Evolutionary conservation across 2,888 invertebrate species (phyloP), one percentile per base, ranked within the genome.

Genomic region (Sphaerophoria taeniata): DNA sequence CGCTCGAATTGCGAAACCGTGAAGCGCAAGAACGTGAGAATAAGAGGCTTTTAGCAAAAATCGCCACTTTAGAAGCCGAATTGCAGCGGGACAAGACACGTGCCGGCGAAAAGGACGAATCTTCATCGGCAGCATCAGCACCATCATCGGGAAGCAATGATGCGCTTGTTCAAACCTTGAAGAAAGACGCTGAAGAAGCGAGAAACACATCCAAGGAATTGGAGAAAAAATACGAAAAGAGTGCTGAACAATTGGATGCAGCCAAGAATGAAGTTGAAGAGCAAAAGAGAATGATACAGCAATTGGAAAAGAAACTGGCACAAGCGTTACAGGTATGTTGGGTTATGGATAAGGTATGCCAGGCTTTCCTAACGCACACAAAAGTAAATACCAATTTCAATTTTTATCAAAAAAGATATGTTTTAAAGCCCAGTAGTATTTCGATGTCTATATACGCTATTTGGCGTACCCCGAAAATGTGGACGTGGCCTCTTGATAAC

Each of bases 21-120:
- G 97, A 97, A 91, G 96, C 96, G 0, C 94, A 97, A 89, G 96
- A 96, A 88, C 93, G 97, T 89, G 97, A 98, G 92, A 97, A 97
- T 90, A 97, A 97, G 91, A 95, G 97, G 89, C 93, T 97, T 65
- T 93, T 95, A 90, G 95, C 96, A 65, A 95, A 95, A 91, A 95
- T 97, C 90, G 94, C 95, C 34, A 96, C 96, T 89, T 93, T 97
- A 87, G 97, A 97, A 92, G 95, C 96, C 11, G 97, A 97, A 90
- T 90, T 96, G 87, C 96, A 96, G 80, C 95, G 96, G 88, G 95
- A 95, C 90, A 93, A 94, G 58, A 90, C 90, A 1, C 88, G 90
- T 16, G 90, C 90, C 16, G 90, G 90, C 53, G 91, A 91, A 87
- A 91, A 89, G 82, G 87, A 90, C 3, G 90, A 90, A 81, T 90